A percentile compares a stretch with the other conserved stretches of the same genome.
Evolutionary conservation across 1,140 invertebrate species (phyloP).

Genomic region (Venustaconcha ellipsiformis): DNA sequence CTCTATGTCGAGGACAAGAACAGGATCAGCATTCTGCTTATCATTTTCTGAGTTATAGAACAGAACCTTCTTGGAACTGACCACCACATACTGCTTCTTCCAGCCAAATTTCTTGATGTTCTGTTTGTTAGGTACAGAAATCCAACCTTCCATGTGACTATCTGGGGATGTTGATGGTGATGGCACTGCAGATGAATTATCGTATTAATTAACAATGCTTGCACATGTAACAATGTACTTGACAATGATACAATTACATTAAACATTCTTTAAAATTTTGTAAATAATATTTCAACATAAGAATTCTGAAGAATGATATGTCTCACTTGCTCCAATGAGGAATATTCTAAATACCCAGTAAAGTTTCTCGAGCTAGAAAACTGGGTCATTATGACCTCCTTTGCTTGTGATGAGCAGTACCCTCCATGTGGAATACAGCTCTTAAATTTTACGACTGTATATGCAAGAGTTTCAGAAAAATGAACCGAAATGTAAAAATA

Average conservation of each 20-base stretch:
- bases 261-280: no score
- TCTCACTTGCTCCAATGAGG: no score
- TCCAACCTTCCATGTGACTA: constrained; percentile 92
- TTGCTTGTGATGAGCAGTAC: no score
- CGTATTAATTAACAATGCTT: background rate
- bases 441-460: no score
- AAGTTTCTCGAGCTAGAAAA: no score
- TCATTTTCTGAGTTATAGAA: constrained; percentile 97
- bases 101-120: constrained; percentile 96
- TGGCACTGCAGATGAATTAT: background rate
- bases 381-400: no score
- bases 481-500: no score
- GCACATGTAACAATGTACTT: background rate
- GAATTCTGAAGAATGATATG: no score
- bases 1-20: constrained; percentile 95
- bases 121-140: constrained; percentile 94
- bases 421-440: no score
- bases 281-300: no score
- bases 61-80: constrained; percentile 96
- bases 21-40: constrained; percentile 93
- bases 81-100: constrained; percentile 97
- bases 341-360: no score
- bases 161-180: constrained; percentile 71
- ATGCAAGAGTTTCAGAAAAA: no score
- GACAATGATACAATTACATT: background rate